Conservation (phyloP, 2,797 vertebrate species). For the Xenops minutus region DNA sequence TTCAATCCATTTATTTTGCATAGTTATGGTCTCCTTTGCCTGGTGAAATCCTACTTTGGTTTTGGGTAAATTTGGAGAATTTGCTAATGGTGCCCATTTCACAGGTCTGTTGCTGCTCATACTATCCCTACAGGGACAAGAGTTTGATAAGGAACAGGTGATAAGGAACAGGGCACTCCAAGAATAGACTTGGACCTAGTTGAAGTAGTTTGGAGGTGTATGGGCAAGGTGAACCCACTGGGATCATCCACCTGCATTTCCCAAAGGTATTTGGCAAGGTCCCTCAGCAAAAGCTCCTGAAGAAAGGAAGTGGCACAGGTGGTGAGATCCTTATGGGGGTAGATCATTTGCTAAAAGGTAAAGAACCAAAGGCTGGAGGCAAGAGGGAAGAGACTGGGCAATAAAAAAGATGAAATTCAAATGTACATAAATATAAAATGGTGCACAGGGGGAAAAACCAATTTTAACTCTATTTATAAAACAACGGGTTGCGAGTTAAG, state of each 20-base stretch:
- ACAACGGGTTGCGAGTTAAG: not conserved
- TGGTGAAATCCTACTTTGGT: not conserved
- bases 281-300: not conserved
- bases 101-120: not conserved
- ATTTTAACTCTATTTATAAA: constrained; percentile 46
- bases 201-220: not conserved
- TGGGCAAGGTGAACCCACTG: not conserved
- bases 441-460: not conserved
- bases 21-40: not conserved
- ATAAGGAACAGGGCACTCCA: not conserved
- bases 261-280: not conserved
- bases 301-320: not conserved
- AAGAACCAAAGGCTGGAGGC: not conserved
- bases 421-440: constrained; percentile 6
- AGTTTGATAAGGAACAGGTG: not conserved
- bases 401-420: constrained; percentile 26
- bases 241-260: not conserved
- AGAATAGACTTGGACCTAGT: not conserved
- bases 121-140: not conserved
- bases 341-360: not conserved
- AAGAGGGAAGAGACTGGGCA: not conserved
- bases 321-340: not conserved
- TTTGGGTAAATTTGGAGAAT: not conserved
- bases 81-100: not conserved
- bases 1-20: not conserved